Evolutionary conservation across 2,797 vertebrate genomes (phyloP), one percentile per base, ranked within the genome.

Genomic region (Enteromius mattozi): DNA sequence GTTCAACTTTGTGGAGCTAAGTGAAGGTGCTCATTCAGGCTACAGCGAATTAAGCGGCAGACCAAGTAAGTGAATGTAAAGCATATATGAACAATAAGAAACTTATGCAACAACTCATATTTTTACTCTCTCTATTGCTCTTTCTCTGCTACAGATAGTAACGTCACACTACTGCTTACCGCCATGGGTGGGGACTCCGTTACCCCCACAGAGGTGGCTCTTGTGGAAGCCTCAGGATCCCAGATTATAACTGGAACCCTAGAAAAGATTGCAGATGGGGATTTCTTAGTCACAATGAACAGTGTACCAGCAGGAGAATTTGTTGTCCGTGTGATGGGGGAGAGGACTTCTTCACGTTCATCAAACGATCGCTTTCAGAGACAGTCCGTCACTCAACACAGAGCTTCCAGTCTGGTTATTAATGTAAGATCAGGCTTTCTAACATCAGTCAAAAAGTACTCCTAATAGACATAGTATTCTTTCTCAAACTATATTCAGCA

Each of bases 381-480:
- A 80, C 93, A 94, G 76, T 92, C 91, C 8, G 42, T 88, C 75
- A 94, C 93, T 3, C 88, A 65, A 61, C 81, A 93, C 47, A 91
- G 69, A 85, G 83, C 91, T 59, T 93, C 94, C 3, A 88, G 61
- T 79, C 72, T 94, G 84, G 88, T 83, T 24, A n/a, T 95, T 3
- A 90, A 80, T 37, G 94, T 95, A 83, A 93, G 94, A 27, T 68
- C 6, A 3, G 2, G 47, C 3, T 24, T 4, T 68, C 17, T 24
- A 40, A 40, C 35, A 68, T 19, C 21, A 40, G 66, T 69, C 7
- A 35, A 66, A 4, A 10, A 68, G 37, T 21, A 4, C 7, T 51
- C 49, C 37, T 40, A 37, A 37, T 37, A 17, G 45, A 47, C 45
- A 49, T 5, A 16, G 47, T 49, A 49, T 47, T 49, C 4, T 49